These are phyloP conservation scores for Orgyia antiqua DNA, from an alignment of 2,888 invertebrate genomes.

Conservation along the genomic window DNA sequence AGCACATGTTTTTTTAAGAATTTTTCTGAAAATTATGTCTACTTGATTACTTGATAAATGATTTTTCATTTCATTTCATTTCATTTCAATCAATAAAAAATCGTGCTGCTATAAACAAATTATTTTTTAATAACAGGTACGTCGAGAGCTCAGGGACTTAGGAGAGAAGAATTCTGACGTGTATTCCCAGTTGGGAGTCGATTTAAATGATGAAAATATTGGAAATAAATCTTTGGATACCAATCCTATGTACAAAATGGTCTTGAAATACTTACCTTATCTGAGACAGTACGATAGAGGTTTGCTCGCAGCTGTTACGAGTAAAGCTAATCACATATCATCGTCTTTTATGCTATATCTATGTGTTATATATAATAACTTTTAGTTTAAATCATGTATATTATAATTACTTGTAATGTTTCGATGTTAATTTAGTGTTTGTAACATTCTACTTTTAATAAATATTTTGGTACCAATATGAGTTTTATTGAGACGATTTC, in stretches of 20 bases:
- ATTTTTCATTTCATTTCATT: too few species aligned
- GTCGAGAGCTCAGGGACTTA: too few species aligned
- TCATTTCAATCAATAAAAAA: too few species aligned
- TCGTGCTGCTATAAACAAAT: too few species aligned
- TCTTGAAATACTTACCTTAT: constrained; percentile 52
- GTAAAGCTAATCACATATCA: constrained; percentile 5
- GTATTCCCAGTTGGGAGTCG: neutral
- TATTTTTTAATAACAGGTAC: too few species aligned
- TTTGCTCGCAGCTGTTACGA: constrained; percentile 22
- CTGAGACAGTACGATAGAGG: constrained; percentile 45
- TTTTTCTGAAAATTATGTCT: too few species aligned
- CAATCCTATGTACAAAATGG: constrained; percentile 47
- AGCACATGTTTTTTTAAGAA: too few species aligned
- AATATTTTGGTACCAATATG: neutral
- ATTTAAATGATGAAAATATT: constrained; percentile 15
- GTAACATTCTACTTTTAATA: neutral
- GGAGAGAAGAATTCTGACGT: constrained; percentile 2
- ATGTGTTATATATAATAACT: constrained; percentile 15
- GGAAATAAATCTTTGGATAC: constrained; percentile 29
- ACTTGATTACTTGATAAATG: too few species aligned
- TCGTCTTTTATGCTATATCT: constrained; percentile 13
- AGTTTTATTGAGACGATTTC: too few species aligned
- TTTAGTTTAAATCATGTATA: constrained; percentile 12
- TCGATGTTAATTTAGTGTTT: constrained; percentile 9
- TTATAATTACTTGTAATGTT: constrained; percentile 11